phyloP scores from a whole-genome alignment of 2,888 invertebrate species.

The Pollenia angustigena region DNA sequence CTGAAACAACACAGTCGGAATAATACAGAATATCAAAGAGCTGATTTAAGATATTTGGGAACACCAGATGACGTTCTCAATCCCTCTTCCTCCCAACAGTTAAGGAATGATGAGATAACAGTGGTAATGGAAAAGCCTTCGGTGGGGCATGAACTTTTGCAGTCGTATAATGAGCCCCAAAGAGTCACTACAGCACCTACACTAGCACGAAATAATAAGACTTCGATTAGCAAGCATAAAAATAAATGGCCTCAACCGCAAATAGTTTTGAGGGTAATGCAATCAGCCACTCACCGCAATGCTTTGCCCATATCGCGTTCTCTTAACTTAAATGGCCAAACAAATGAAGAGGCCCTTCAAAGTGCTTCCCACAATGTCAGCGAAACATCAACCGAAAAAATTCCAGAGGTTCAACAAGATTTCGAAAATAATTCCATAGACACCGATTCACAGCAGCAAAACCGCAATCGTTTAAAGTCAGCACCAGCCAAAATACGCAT shows the following conservation, averaged over 20 bases:
- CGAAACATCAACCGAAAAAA: slow-evolving; percentile 80
- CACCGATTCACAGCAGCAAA: slow-evolving; percentile 78
- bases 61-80: slow-evolving; percentile 48
- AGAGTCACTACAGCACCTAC: slow-evolving; percentile 77
- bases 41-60: slow-evolving; percentile 61
- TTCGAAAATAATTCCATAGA: slow-evolving; percentile 84
- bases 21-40: slow-evolving; percentile 52
- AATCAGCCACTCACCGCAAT: slow-evolving; percentile 69
- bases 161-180: slow-evolving; percentile 68
- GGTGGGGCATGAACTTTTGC: slow-evolving; percentile 75
- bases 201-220: slow-evolving; percentile 77
- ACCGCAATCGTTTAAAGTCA: slow-evolving; percentile 66
- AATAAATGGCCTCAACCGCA: slow-evolving; percentile 81
- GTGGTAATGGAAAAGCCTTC: slow-evolving; percentile 80
- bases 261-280: slow-evolving; percentile 77
- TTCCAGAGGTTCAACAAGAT: slow-evolving; percentile 80
- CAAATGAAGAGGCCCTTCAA: slow-evolving; percentile 57
- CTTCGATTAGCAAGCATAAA: slow-evolving; percentile 80
- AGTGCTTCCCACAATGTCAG: slow-evolving; percentile 69
- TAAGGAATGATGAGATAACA: slow-evolving; percentile 78
- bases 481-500: slow-evolving; percentile 55
- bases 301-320: slow-evolving; percentile 57
- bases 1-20: slow-evolving; percentile 67
- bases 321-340: slow-evolving; percentile 73
- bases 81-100: slow-evolving; percentile 51